A percentile compares a stretch with the other conserved stretches of the same genome.
Conservation (phyloP, 1,140 invertebrate genomes). For the Hirudo medicinalis region DNA sequence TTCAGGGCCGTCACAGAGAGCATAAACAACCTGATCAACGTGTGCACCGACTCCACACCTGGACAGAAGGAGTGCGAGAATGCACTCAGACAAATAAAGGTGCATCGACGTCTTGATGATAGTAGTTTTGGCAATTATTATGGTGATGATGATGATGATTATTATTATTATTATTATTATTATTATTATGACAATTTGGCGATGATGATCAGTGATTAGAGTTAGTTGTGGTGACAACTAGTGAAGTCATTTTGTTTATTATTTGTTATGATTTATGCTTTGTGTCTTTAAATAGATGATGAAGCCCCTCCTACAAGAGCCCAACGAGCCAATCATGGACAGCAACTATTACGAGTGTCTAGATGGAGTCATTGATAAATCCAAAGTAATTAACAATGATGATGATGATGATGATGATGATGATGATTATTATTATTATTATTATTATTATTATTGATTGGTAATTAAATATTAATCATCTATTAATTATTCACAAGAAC, state of each 20-base stretch:
- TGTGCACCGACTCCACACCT: conserved; percentile 64
- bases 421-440: no score
- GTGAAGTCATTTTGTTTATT: no score
- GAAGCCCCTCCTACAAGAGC: conserved; percentile 65
- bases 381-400: no score
- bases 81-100: conserved; percentile 78
- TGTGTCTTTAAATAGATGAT: conserved; percentile 43
- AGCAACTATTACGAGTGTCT: conserved; percentile 84
- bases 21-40: conserved; percentile 74
- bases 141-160: neutral
- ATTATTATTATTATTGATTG: neutral
- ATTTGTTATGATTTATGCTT: neutral
- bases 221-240: no score
- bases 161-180: neutral
- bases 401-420: no score
- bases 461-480: neutral
- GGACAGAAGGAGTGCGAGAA: conserved; percentile 93
- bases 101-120: no score
- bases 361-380: conserved; percentile 86
- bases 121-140: neutral
- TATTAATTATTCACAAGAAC: conserved; percentile 14
- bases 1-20: conserved; percentile 61
- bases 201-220: no score
- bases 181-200: no score
- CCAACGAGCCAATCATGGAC: conserved; percentile 73